Conservation (phyloP, 2,113 vertebrate species). For the Equus quagga region DNA sequence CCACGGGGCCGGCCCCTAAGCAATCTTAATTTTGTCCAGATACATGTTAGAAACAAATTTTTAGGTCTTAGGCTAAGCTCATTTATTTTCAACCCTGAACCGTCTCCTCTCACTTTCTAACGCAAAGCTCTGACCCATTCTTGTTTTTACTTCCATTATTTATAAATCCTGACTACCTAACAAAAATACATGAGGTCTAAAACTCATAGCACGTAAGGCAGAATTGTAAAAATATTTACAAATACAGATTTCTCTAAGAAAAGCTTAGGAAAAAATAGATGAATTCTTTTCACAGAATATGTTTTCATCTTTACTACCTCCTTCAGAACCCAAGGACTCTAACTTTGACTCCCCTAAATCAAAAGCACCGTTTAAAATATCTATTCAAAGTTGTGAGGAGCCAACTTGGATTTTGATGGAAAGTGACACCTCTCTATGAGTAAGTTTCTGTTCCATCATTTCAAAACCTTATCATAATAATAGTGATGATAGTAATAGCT, state of each 20-base stretch:
- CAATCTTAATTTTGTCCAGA: slow-evolving; percentile 36
- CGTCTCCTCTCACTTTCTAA: slow-evolving; percentile 55
- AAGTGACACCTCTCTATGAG: background rate
- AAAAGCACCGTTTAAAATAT: slow-evolving; percentile 5
- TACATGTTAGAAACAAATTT: slow-evolving; percentile 1
- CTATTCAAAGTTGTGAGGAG: background rate
- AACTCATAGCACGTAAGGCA: background rate
- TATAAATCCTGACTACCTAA: slow-evolving; percentile 10
- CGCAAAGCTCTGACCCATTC: background rate
- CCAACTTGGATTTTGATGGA: slow-evolving; percentile 41
- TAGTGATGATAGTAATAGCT: background rate
- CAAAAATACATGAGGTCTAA: background rate
- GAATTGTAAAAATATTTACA: slow-evolving; percentile 19
- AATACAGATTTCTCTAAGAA: background rate
- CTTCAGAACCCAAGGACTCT: slow-evolving; percentile 21
- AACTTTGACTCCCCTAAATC: slow-evolving; percentile 22
- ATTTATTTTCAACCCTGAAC: slow-evolving; percentile 36
- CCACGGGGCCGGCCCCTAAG: too few relatives aligned
- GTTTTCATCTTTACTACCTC: slow-evolving; percentile 20
- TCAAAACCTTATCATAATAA: slow-evolving; percentile 1
- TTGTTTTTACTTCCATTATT: slow-evolving; percentile 53
- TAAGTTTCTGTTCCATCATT: slow-evolving; percentile 39
- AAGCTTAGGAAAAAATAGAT: background rate
- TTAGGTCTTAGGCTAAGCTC: background rate
- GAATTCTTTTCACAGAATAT: slow-evolving; percentile 8